phyloP scores from a whole-genome alignment of 2,797 vertebrate genomes.

The Trichosurus vulpecula region DNA sequence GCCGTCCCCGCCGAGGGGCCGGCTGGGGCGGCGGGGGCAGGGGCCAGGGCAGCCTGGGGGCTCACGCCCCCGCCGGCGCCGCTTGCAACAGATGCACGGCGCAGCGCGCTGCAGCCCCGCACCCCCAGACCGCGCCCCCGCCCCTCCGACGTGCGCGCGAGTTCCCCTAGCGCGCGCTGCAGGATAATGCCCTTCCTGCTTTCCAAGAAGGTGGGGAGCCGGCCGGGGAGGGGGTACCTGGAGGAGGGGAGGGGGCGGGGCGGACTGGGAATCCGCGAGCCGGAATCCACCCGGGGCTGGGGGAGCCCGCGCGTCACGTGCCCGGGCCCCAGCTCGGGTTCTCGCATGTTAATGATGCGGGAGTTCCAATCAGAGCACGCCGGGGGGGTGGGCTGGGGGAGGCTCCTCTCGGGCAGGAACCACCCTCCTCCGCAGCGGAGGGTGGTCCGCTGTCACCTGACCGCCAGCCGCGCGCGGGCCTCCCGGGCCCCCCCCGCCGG shows the following conservation, averaged over 20 bases:
- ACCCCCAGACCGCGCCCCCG: not conserved
- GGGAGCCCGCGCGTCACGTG: constrained; percentile 71
- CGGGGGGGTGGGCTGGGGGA: constrained; percentile 45
- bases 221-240: not conserved
- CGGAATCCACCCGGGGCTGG: constrained; percentile 61
- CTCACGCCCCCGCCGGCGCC: not conserved
- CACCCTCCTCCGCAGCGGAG: constrained; percentile 80
- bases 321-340: not conserved
- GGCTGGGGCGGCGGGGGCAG: not conserved
- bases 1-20: constrained; percentile 24
- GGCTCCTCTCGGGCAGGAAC: constrained; percentile 74
- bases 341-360: constrained; percentile 67
- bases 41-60: constrained; percentile 43
- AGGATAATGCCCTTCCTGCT: not conserved
- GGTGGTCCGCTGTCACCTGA: constrained; percentile 81
- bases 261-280: not conserved
- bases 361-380: constrained; percentile 79
- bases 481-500: constrained; percentile 67
- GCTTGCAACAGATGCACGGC: no score
- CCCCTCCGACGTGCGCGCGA: constrained; percentile 1
- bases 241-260: not conserved
- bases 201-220: not conserved
- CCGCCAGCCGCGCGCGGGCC: constrained; percentile 73
- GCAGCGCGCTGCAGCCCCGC: not conserved
- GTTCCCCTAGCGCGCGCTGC: not conserved